Percentiles rank a stretch among this genome's conserved stretches.
These are phyloP conservation scores for Scylla paramamosain DNA, from an alignment of 1,140 invertebrate genomes.

Conservation along the genomic window DNA sequence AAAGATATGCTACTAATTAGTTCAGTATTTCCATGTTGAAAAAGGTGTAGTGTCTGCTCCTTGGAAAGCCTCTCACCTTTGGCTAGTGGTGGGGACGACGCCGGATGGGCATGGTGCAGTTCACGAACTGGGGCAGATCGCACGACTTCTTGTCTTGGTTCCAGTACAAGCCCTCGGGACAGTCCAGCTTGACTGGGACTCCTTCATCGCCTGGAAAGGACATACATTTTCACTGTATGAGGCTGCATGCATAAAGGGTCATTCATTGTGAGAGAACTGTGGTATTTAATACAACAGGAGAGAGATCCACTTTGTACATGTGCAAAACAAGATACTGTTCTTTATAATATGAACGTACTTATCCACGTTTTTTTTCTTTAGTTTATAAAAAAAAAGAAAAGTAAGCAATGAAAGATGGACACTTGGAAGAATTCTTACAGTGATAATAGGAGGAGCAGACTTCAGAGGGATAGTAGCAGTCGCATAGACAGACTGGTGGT, in stretches of 20 bases:
- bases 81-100: neutral
- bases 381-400: neutral
- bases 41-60: too few relatives aligned
- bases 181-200: slow-evolving; percentile 42
- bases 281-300: too few relatives aligned
- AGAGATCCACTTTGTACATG: neutral
- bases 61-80: too few relatives aligned
- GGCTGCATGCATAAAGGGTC: too few relatives aligned
- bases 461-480: slow-evolving; percentile 61
- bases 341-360: neutral
- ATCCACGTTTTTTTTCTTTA: neutral
- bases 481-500: slow-evolving; percentile 54
- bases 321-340: neutral
- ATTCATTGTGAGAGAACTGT: too few relatives aligned
- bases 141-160: slow-evolving; percentile 58
- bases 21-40: too few relatives aligned
- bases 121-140: slow-evolving; percentile 55
- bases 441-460: slow-evolving; percentile 56
- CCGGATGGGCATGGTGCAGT: slow-evolving; percentile 29
- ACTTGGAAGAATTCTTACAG: slow-evolving; percentile 41
- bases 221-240: too few relatives aligned
- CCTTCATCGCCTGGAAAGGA: slow-evolving; percentile 17
- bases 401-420: neutral
- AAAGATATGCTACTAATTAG: neutral
- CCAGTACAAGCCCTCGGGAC: slow-evolving; percentile 63